A percentile compares a stretch with the other conserved stretches of the same genome.
Evolutionary conservation across 1,140 invertebrate genomes (phyloP).

Genomic region (Ditylenchus dipsaci): DNA sequence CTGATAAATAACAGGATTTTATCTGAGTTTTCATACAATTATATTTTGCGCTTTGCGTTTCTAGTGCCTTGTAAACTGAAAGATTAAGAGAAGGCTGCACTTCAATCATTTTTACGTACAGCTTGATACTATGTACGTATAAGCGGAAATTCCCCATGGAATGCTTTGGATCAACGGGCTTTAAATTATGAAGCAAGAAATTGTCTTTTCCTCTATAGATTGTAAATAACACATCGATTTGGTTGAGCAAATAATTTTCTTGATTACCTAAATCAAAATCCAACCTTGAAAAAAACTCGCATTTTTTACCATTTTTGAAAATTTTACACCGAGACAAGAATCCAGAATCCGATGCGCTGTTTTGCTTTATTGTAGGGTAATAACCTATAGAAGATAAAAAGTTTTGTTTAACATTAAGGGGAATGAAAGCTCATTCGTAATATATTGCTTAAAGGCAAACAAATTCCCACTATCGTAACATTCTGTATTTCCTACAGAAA

Average conservation of each 20-base stretch:
- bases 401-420: neutral
- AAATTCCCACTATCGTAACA: slow-evolving; percentile 27
- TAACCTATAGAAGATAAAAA: slow-evolving; percentile 25
- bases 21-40: slow-evolving; percentile 9
- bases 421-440: slow-evolving; percentile 25
- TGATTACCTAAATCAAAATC: slow-evolving; percentile 32
- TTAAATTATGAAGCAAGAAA: slow-evolving; percentile 21
- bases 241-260: slow-evolving; percentile 25
- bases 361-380: slow-evolving; percentile 3
- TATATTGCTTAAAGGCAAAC: slow-evolving; percentile 15
- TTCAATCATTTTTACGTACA: slow-evolving; percentile 22
- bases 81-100: slow-evolving; percentile 30
- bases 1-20: slow-evolving; percentile 9
- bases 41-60: slow-evolving; percentile 16
- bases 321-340: slow-evolving; percentile 1
- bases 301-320: neutral
- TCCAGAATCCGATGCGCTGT: too few species aligned
- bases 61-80: slow-evolving; percentile 18
- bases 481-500: slow-evolving; percentile 23
- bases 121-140: slow-evolving; percentile 11
- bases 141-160: slow-evolving; percentile 10
- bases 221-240: slow-evolving; percentile 21
- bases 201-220: slow-evolving; percentile 14
- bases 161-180: neutral
- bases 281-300: slow-evolving; percentile 28